Conservation (phyloP, 53 echinoderm and acorn worm genomes). For the Actinopyga echinites region DNA sequence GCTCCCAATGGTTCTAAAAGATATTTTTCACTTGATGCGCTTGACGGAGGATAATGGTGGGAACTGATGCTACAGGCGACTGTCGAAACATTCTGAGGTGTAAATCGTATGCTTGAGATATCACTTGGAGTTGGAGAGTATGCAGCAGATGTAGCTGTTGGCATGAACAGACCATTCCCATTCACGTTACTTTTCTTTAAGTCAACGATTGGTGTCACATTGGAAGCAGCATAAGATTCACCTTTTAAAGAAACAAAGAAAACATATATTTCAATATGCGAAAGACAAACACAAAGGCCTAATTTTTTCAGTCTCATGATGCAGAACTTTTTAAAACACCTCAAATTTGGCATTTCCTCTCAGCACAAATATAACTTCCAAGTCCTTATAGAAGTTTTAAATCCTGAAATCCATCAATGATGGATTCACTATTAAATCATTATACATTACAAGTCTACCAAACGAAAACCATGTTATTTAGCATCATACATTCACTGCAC, state of each 20-base stretch:
- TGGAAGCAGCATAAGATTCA: not conserved
- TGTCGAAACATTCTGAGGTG: constrained; percentile 61
- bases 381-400: too few species aligned
- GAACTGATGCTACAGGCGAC: constrained; percentile 37
- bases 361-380: too few species aligned
- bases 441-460: too few species aligned
- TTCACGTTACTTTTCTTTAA: not conserved
- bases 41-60: constrained; percentile 58
- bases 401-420: too few species aligned
- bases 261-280: too few species aligned
- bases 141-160: constrained; percentile 21
- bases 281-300: too few species aligned
- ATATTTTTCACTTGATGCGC: constrained; percentile 44
- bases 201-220: constrained; percentile 15
- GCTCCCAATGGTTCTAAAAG: constrained; percentile 70
- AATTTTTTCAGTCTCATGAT: too few species aligned
- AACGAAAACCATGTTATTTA: too few species aligned
- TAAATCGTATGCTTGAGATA: constrained; percentile 82
- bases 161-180: constrained; percentile 16
- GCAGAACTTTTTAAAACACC: too few species aligned
- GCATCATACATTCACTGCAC: too few species aligned
- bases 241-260: not conserved
- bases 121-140: constrained; percentile 89
- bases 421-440: too few species aligned
- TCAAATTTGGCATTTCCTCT: too few species aligned